A percentile compares a stretch with the other conserved stretches of the same genome.
These are phyloP conservation scores for Ceramica pisi DNA, from an alignment of 2,888 invertebrate species.

Conservation along the genomic window DNA sequence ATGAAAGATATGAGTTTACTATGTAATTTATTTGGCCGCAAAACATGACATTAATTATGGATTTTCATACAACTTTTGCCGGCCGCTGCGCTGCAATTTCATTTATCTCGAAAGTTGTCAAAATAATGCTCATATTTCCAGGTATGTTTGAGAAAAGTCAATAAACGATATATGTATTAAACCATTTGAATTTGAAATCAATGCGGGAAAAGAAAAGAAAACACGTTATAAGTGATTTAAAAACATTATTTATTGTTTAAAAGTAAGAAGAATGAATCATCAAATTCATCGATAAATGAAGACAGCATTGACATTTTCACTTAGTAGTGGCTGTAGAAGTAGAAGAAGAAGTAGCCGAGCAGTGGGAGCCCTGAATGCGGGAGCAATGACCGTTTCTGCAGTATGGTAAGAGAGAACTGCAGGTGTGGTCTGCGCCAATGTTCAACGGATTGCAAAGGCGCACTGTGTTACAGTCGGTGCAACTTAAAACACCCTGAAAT, in stretches of 20 bases:
- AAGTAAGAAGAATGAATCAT: slow-evolving; percentile 17
- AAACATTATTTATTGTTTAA: slow-evolving; percentile 41
- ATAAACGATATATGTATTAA: too few species aligned
- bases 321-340: slow-evolving; percentile 27
- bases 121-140: too few species aligned
- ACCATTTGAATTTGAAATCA: too few species aligned
- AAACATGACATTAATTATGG: too few species aligned
- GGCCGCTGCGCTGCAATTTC: too few species aligned
- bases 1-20: too few species aligned
- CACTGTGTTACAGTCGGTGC: slow-evolving; percentile 72
- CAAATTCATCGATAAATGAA: slow-evolving; percentile 20
- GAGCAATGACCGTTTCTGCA: slow-evolving; percentile 82
- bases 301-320: slow-evolving; percentile 17
- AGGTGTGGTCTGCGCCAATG: slow-evolving; percentile 69
- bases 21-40: too few species aligned
- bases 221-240: slow-evolving; percentile 4
- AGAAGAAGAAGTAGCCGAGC: slow-evolving; percentile 62
- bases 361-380: slow-evolving; percentile 68
- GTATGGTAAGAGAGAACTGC: slow-evolving; percentile 71
- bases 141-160: too few species aligned
- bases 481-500: slow-evolving; percentile 58
- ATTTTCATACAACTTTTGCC: too few species aligned
- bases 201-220: slow-evolving; percentile 2
- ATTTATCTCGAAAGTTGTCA: too few species aligned
- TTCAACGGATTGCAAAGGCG: slow-evolving; percentile 73